Evolutionary conservation across 2,888 invertebrate species (phyloP), one percentile per base, ranked within the genome.

Genomic region (Mechanitis mazaeus): DNA sequence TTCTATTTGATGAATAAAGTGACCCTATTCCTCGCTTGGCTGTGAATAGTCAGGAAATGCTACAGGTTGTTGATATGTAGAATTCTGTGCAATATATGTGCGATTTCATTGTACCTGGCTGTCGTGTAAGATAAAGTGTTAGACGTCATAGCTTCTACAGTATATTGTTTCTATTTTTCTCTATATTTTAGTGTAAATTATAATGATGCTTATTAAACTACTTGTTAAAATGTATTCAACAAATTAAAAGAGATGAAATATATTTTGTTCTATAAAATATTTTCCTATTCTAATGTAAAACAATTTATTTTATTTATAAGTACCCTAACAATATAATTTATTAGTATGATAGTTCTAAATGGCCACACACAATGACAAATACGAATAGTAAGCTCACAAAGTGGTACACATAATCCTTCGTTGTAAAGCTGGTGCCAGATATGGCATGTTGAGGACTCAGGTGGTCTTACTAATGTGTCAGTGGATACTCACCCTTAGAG

Each of bases 351-450:
- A 11, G 50, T 50, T 31, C 31, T 11, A 31, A 50, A 50, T 50
- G 4, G 50, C 9, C 50, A 31, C 6, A 28, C 9, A 50, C 28
- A 31, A 50, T 50, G 50, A 50, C 50, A 50, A 2, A 50, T 31
- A 50, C 50, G 11, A 50, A 47, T 47, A 47, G 50, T 50, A 50
- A 50, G 50, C 50, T 50, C 50, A 31, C 50, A 50, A 50, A 50
- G 31, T 50, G 50, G 28, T 50, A 50, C 7, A 50, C 50, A 7
- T 50, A 50, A 50, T 50, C 50, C 50, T 50, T 50, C 50, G 50
- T 50, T 31, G 31, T 50, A 50, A 11, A 31, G 50, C 50, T 50
- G 31, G 31, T 50, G 72, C 71, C 75, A 75, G 69, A 68, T 70
- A 70, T 50, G 31, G 31, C 50, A 50, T 50, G 50, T 50, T 50